Conservation (phyloP, 2,113 vertebrate genomes). For the Hydrolagus affinis region DNA sequence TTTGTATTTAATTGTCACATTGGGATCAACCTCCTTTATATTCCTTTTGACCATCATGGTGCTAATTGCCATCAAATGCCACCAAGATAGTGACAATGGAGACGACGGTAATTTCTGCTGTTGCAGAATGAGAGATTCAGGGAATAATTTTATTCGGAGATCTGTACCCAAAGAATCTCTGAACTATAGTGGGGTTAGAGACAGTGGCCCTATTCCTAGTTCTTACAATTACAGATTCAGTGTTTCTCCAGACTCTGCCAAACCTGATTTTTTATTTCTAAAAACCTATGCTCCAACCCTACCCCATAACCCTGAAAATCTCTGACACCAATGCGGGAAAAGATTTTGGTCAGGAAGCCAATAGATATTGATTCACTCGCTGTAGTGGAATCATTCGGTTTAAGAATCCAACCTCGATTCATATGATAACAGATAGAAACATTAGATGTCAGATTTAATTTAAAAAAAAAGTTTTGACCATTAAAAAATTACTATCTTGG, state of each 20-base stretch:
- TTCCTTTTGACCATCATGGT: constrained; percentile 49
- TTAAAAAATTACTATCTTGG: no score
- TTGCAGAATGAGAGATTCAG: no score
- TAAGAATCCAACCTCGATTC: no score
- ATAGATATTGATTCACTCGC: no score
- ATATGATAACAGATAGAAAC: no score
- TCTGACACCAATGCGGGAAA: background rate
- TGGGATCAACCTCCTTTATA: constrained; percentile 47
- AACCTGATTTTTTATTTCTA: background rate
- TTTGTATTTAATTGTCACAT: no score
- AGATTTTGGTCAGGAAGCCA: no score
- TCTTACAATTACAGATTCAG: background rate
- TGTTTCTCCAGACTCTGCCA: no score
- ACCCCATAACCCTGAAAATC: background rate
- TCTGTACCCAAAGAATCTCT: background rate
- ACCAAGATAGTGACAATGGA: constrained; percentile 47
- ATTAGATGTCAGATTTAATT: no score
- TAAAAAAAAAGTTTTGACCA: no score
- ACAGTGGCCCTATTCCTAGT: background rate
- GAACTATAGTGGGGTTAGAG: background rate
- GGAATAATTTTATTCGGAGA: background rate
- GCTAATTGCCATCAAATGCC: no score
- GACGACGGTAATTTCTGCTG: background rate
- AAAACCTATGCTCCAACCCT: background rate
- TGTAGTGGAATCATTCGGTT: no score